A percentile compares a stretch with the other conserved stretches of the same genome.
Conservation (phyloP, 1,140 invertebrate species). For the Drosophila sturtevanti region DNA sequence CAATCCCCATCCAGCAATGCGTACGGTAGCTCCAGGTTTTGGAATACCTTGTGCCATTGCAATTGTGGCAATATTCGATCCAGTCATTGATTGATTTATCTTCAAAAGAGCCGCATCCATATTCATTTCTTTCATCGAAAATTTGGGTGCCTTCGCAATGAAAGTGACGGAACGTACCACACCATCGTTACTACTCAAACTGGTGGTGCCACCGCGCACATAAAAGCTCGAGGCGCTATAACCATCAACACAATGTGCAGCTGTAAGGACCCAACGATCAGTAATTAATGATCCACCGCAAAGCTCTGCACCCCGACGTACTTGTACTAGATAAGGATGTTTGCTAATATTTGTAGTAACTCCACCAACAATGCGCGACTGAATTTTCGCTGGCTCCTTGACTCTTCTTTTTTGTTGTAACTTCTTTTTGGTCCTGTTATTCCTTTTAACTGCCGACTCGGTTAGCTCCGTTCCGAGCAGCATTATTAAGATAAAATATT, state of each 20-base stretch:
- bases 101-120: slow-evolving; percentile 57
- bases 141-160: slow-evolving; percentile 17
- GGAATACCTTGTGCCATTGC: slow-evolving; percentile 26
- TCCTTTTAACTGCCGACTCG: neutral
- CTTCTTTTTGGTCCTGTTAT: slow-evolving; percentile 1
- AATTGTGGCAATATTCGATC: slow-evolving; percentile 54
- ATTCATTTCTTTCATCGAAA: slow-evolving; percentile 28
- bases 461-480: slow-evolving; percentile 37
- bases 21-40: slow-evolving; percentile 19
- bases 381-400: slow-evolving; percentile 9
- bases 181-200: slow-evolving; percentile 43
- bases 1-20: slow-evolving; percentile 56
- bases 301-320: slow-evolving; percentile 28
- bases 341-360: slow-evolving; percentile 11
- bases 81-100: slow-evolving; percentile 32
- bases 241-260: slow-evolving; percentile 47
- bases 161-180: slow-evolving; percentile 8
- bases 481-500: slow-evolving; percentile 38
- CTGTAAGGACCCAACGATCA: slow-evolving; percentile 38
- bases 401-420: neutral
- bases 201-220: slow-evolving; percentile 41
- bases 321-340: slow-evolving; percentile 39
- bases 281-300: slow-evolving; percentile 47
- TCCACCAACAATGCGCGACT: slow-evolving; percentile 51
- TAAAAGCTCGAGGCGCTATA: neutral